Conservation (phyloP, 2,797 vertebrate genomes). For the Sebastes wilsoni region DNA sequence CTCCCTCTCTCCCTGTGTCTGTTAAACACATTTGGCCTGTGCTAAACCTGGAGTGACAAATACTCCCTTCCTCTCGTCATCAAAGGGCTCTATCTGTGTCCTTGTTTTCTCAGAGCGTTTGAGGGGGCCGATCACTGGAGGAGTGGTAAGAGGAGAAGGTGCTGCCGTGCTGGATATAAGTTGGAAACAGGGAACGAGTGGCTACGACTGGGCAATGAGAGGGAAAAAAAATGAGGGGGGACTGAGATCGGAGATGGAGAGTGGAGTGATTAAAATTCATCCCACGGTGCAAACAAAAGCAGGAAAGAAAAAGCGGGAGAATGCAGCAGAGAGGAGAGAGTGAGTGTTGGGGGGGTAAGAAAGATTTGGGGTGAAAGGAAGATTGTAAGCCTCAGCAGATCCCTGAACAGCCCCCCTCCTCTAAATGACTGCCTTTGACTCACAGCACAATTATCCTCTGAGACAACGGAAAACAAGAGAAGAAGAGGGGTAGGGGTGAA, state of each 20-base stretch:
- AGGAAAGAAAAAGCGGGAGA: conserved; percentile 80
- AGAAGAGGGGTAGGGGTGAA: conserved; percentile 27
- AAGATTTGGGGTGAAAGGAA: conserved; percentile 80
- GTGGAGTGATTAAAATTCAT: conserved; percentile 85
- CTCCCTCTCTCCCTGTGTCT: not conserved
- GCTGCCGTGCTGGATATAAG: conserved; percentile 33
- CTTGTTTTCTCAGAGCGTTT: conserved; percentile 25
- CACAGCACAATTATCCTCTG: conserved; percentile 75
- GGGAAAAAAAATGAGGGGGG: conserved; percentile 8
- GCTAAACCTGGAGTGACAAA: conserved; percentile 58
- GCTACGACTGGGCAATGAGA: conserved; percentile 12
- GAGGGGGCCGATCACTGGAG: conserved; percentile 6
- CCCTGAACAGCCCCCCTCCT: conserved; percentile 57
- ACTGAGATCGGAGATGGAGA: conserved; percentile 64
- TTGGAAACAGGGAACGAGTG: conserved; percentile 30
- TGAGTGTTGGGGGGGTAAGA: conserved; percentile 50
- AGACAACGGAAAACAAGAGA: conserved; percentile 69
- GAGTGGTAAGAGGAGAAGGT: conserved; percentile 23
- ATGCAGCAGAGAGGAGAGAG: conserved; percentile 67
- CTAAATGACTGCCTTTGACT: conserved; percentile 83
- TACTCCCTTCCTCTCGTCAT: conserved; percentile 35
- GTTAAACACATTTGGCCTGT: conserved; percentile 57
- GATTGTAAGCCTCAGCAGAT: conserved; percentile 80
- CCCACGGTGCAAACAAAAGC: conserved; percentile 85
- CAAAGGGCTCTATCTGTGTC: conserved; percentile 36